Percentiles rank a stretch among this genome's conserved stretches.
Conservation (phyloP, 2,113 vertebrate species). For the Prunella fulvescens region DNA sequence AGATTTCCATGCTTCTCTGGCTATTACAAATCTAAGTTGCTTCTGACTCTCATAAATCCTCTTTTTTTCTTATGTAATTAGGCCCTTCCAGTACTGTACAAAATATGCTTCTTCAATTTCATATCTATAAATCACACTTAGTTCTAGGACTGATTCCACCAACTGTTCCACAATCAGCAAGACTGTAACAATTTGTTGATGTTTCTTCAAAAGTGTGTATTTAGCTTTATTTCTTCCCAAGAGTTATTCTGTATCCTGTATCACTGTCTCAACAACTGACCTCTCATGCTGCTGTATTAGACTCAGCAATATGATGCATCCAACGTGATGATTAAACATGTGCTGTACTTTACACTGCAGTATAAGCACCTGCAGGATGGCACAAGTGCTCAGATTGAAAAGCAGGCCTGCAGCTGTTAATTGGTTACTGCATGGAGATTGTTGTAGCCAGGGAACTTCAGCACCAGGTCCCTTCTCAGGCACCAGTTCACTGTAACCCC, state of each 20-base stretch:
- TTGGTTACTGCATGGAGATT: not conserved
- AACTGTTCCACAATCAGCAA: not conserved
- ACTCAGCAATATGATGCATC: not conserved
- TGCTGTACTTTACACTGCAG: not conserved
- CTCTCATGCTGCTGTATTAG: not conserved
- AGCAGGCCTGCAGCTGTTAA: not conserved
- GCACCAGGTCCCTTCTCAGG: not conserved
- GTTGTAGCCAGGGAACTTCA: not conserved
- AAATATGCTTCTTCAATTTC: conserved; percentile 53
- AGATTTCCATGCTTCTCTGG: conserved; percentile 32
- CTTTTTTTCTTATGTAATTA: conserved; percentile 39
- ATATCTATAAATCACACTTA: conserved; percentile 38
- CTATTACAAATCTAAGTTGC: conserved; percentile 36
- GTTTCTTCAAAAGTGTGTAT: conserved; percentile 29
- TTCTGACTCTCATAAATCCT: conserved; percentile 36
- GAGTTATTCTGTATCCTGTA: not conserved
- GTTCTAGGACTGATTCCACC: conserved; percentile 29
- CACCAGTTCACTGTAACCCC: not conserved
- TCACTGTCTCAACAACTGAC: not conserved
- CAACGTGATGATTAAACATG: not conserved
- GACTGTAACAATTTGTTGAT: not conserved
- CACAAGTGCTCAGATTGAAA: not conserved
- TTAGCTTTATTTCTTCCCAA: conserved; percentile 43
- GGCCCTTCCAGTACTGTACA: conserved; percentile 7
- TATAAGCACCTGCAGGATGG: not conserved